These are phyloP conservation scores for Clarias platycephalus DNA, from an alignment of 2,797 vertebrate species.

Conservation along the genomic window DNA sequence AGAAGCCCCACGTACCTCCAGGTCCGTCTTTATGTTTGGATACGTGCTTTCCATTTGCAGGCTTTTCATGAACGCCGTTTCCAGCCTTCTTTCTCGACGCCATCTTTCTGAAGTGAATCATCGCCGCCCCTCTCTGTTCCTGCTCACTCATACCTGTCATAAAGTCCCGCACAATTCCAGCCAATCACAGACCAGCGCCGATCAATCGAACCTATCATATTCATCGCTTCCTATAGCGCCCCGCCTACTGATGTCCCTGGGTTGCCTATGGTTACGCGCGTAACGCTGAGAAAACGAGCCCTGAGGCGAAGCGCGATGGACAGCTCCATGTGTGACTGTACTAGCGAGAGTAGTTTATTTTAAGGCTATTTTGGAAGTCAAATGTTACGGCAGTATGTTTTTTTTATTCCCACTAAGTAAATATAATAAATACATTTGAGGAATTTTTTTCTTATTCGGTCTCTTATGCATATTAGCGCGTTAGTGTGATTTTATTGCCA, in stretches of 20 bases:
- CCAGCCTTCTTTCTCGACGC: constrained; percentile 73
- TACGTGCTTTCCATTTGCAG: constrained; percentile 64
- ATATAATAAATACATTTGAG: background rate
- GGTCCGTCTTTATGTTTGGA: constrained; percentile 24
- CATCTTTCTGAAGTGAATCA: constrained; percentile 72
- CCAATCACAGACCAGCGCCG: constrained; percentile 54
- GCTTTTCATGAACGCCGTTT: constrained; percentile 66
- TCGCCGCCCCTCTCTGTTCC: constrained; percentile 57
- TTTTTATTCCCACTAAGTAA: no score
- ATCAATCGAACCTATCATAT: background rate
- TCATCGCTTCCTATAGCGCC: background rate
- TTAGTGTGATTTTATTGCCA: no score
- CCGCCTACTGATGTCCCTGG: constrained; percentile 8
- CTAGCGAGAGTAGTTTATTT: background rate
- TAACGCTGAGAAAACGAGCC: background rate
- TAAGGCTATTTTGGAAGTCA: background rate
- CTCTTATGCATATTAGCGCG: background rate
- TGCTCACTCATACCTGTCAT: constrained; percentile 27
- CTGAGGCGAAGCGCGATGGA: no score
- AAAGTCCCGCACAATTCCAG: constrained; percentile 4
- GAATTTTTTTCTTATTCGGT: background rate
- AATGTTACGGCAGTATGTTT: background rate
- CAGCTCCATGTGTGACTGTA: no score
- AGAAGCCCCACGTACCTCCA: constrained; percentile 27
- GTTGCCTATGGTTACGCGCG: constrained; percentile 26